These are phyloP conservation scores for Rhynchotus rufescens DNA, from an alignment of 2,797 vertebrate species.

Conservation along the genomic window DNA sequence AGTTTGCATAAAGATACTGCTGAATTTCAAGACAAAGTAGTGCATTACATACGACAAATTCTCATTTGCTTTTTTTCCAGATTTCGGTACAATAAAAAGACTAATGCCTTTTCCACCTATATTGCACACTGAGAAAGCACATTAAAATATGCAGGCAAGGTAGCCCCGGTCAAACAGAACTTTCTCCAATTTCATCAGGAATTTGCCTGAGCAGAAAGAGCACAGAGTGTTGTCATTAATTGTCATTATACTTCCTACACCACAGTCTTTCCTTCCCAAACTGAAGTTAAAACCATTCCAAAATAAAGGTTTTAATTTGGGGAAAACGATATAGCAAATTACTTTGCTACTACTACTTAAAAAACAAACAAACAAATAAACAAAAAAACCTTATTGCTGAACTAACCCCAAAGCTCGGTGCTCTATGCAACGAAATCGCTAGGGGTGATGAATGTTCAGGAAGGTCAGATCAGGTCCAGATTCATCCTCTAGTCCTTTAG, in stretches of 20 bases:
- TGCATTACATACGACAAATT: not conserved
- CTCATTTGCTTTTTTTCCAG: slow-evolving; percentile 54
- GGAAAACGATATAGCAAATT: not conserved
- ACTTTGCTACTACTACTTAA: not conserved
- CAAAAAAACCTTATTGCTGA: not conserved
- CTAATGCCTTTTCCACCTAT: not conserved
- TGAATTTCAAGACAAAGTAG: slow-evolving; percentile 45
- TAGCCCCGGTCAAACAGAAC: not conserved
- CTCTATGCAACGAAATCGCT: not conserved
- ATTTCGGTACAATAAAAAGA: not conserved
- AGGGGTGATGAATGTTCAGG: not conserved
- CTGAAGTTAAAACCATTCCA: not conserved
- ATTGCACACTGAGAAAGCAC: not conserved
- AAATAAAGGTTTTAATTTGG: not conserved
- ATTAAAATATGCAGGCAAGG: not conserved
- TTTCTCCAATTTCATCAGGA: not conserved
- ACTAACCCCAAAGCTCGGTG: not conserved
- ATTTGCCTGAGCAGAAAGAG: not conserved
- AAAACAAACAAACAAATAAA: no score
- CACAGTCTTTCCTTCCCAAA: not conserved
- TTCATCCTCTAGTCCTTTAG: not conserved
- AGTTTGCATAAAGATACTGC: not conserved
- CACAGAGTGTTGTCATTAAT: not conserved
- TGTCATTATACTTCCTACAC: not conserved
- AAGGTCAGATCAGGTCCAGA: not conserved